Conservation (phyloP, 2,888 invertebrate species). For the Luperina nickerlii region DNA sequence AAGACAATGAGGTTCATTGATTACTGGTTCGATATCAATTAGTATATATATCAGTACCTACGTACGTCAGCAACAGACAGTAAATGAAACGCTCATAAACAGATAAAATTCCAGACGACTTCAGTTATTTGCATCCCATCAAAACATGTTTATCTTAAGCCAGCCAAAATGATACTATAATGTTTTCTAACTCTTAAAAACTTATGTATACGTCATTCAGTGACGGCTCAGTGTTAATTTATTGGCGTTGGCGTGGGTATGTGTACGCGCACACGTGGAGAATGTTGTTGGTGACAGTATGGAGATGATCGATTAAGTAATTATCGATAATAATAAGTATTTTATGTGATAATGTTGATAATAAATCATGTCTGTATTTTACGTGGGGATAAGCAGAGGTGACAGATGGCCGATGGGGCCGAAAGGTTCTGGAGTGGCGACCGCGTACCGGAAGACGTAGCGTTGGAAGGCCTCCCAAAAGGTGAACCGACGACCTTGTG, state of each 20-base stretch:
- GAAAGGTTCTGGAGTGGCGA: too few species aligned
- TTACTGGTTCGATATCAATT: conserved; percentile 16
- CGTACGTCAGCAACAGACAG: conserved; percentile 13
- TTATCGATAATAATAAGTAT: background rate
- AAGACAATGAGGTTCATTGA: conserved; percentile 10
- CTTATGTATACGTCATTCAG: conserved; percentile 38
- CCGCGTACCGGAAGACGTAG: too few species aligned
- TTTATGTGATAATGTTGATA: background rate
- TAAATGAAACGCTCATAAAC: conserved; percentile 41
- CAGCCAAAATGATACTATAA: conserved; percentile 60
- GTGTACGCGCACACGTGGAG: conserved; percentile 51
- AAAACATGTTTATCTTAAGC: conserved; percentile 63
- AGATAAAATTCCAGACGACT: conserved; percentile 29
- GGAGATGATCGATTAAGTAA: conserved; percentile 15
- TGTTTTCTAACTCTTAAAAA: conserved; percentile 50
- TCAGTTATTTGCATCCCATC: conserved; percentile 54
- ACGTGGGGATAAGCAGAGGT: background rate
- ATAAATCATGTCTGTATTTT: background rate
- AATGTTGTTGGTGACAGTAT: conserved; percentile 21
- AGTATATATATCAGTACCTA: conserved; percentile 22
- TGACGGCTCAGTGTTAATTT: conserved; percentile 42
- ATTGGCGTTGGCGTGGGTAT: conserved; percentile 38
- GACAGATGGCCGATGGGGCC: too few species aligned
- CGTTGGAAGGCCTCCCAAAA: too few species aligned
- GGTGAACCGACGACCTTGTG: too few species aligned